phyloP scores from a whole-genome alignment of 1,140 invertebrate genomes.

The Cardiocondyla obscurior region DNA sequence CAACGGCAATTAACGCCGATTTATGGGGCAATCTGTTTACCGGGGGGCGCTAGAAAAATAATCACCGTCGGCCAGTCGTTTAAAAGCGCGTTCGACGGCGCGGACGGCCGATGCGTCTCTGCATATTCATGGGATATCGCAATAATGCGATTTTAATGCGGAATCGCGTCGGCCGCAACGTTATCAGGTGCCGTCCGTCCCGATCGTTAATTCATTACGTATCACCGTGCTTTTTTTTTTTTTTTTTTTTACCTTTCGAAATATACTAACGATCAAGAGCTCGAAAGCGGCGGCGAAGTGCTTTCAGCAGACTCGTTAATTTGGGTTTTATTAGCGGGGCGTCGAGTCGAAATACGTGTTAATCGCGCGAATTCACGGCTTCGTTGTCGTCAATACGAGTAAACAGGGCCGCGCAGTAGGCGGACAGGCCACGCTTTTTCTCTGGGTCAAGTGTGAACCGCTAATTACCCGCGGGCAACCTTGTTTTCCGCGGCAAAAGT shows the following conservation, averaged over 20 bases:
- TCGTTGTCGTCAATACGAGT: neutral
- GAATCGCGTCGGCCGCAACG: neutral
- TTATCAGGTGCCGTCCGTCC: too few species aligned
- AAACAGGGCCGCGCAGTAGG: neutral
- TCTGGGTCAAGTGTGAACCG: conserved; percentile 76
- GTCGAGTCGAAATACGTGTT: neutral
- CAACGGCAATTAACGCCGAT: conserved; percentile 25
- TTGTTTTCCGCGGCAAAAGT: conserved; percentile 75
- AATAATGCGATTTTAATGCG: neutral
- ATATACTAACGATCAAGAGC: too few species aligned
- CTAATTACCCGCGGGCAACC: conserved; percentile 74
- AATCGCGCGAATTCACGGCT: neutral
- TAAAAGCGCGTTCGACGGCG: neutral
- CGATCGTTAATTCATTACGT: too few species aligned
- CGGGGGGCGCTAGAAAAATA: neutral
- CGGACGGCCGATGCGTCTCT: neutral
- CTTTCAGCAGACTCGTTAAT: too few species aligned
- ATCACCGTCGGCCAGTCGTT: neutral
- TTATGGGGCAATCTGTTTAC: conserved; percentile 7
- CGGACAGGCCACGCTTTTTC: conserved; percentile 27
- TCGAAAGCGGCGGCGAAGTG: too few species aligned
- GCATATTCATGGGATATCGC: neutral
- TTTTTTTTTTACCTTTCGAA: too few species aligned
- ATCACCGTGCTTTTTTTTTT: too few species aligned
- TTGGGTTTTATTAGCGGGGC: neutral